These are phyloP conservation scores for Ceratothoa steindachneri DNA, from an alignment of 2,888 invertebrate genomes.

Conservation along the genomic window DNA sequence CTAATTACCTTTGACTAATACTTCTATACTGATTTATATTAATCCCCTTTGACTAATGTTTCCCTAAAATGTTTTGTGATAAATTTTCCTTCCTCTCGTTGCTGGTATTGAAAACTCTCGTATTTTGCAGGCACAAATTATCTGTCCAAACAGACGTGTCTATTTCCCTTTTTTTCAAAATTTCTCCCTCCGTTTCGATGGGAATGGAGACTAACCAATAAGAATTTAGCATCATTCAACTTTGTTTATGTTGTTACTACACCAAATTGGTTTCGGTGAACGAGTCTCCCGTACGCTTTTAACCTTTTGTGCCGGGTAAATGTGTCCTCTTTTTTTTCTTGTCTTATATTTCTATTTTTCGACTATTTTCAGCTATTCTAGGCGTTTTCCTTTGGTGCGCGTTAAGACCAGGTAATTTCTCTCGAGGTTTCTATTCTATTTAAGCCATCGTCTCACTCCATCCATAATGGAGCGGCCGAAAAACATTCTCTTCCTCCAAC, in stretches of 20 bases:
- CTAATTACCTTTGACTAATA: too few relatives aligned
- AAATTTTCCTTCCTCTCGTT: neutral
- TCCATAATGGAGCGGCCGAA: neutral
- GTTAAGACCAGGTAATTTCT: neutral
- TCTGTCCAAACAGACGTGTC: neutral
- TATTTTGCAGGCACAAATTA: neutral
- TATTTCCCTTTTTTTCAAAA: neutral
- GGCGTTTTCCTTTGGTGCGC: too few relatives aligned
- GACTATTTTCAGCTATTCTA: too few relatives aligned
- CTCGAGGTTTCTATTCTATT: neutral
- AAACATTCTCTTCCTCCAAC: neutral
- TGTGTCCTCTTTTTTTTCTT: too few relatives aligned
- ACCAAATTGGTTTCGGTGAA: neutral
- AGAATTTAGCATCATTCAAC: neutral
- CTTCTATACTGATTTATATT: too few relatives aligned
- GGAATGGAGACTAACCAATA: neutral
- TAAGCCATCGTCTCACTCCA: neutral
- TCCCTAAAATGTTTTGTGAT: too few relatives aligned
- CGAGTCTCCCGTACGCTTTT: too few relatives aligned
- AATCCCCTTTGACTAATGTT: too few relatives aligned
- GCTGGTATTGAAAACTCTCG: neutral
- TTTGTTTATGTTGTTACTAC: neutral
- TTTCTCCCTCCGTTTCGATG: neutral
- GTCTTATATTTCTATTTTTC: too few relatives aligned
- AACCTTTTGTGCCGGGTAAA: too few relatives aligned